Percentiles rank a stretch among this genome's conserved stretches.
These are phyloP conservation scores for Papilio glaucus DNA, from an alignment of 1,140 invertebrate genomes.

Conservation along the genomic window DNA sequence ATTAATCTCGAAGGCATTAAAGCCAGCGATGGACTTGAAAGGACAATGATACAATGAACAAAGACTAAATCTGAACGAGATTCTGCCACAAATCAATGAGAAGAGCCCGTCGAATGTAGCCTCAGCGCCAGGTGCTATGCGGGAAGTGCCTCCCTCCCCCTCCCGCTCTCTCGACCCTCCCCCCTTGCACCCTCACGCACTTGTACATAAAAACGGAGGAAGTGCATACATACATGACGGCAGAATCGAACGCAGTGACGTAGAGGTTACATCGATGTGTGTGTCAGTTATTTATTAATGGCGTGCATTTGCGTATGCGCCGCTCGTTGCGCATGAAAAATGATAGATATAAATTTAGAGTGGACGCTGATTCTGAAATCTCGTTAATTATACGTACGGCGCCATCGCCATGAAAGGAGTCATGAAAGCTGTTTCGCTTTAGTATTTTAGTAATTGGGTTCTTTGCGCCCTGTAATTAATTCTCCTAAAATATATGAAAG, in stretches of 20 bases:
- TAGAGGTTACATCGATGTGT: constrained; percentile 60
- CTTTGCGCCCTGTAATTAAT: not conserved
- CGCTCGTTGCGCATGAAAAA: constrained; percentile 65
- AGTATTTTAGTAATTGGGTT: not conserved
- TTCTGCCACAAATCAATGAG: constrained; percentile 77
- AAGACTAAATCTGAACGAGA: constrained; percentile 61
- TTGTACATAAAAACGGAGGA: constrained; percentile 56
- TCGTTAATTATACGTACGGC: constrained; percentile 48
- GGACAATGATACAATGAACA: constrained; percentile 47
- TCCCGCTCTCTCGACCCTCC: constrained; percentile 44
- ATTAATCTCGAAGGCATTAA: constrained; percentile 26
- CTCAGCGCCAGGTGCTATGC: constrained; percentile 78
- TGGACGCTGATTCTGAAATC: constrained; percentile 61
- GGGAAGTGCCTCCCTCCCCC: constrained; percentile 69
- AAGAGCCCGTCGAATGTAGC: constrained; percentile 73
- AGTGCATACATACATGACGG: constrained; percentile 51
- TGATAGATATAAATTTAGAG: constrained; percentile 60
- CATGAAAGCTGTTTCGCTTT: not conserved
- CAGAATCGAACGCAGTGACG: constrained; percentile 48
- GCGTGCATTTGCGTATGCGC: constrained; percentile 68
- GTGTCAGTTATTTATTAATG: constrained; percentile 74
- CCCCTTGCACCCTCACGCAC: constrained; percentile 47
- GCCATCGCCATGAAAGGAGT: constrained; percentile 36
- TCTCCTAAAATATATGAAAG: too few species aligned
- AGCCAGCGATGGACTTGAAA: constrained; percentile 13